phyloP scores from a whole-genome alignment of 2,797 vertebrate species.

The Schizothorax lantsangensis region DNA sequence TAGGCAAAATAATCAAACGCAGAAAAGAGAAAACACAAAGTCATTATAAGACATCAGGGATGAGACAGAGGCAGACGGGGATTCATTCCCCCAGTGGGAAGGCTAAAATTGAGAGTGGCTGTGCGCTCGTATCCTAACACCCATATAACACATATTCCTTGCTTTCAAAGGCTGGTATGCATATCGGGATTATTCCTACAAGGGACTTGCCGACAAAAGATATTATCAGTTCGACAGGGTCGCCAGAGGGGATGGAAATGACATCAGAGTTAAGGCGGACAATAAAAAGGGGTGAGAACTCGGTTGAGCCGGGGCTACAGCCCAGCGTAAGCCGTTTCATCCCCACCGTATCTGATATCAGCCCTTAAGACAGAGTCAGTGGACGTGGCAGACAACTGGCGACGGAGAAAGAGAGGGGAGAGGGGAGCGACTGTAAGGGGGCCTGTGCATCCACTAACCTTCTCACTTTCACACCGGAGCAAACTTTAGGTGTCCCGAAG shows the following conservation, averaged over 20 bases:
- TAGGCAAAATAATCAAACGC: slow-evolving; percentile 45
- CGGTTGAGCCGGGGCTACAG: slow-evolving; percentile 34
- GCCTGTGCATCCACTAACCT: slow-evolving; percentile 39
- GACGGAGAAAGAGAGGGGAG: slow-evolving; percentile 36
- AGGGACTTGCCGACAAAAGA: slow-evolving; percentile 51
- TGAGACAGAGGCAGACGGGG: slow-evolving; percentile 35
- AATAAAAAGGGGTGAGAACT: slow-evolving; percentile 49
- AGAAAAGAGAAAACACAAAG: slow-evolving; percentile 48
- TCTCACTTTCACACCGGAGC: slow-evolving; percentile 49
- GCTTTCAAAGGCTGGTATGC: slow-evolving; percentile 46
- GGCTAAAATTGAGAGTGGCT: slow-evolving; percentile 30
- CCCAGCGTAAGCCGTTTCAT: slow-evolving; percentile 50
- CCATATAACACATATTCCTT: slow-evolving; percentile 42
- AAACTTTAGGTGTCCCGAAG: slow-evolving; percentile 44
- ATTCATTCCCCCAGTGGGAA: slow-evolving; percentile 41
- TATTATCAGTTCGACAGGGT: slow-evolving; percentile 57
- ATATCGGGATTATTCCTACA: slow-evolving; percentile 51
- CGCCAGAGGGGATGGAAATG: slow-evolving; percentile 56
- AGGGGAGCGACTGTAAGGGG: slow-evolving; percentile 3
- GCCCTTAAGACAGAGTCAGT: slow-evolving; percentile 56
- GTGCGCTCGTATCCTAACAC: slow-evolving; percentile 33
- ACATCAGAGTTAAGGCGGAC: slow-evolving; percentile 56
- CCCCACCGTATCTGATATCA: slow-evolving; percentile 57
- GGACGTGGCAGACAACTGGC: slow-evolving; percentile 50
- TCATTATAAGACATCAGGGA: slow-evolving; percentile 49